Evolutionary conservation across 2,797 vertebrate genomes (phyloP).

Genomic region (Streptopelia turtur): DNA sequence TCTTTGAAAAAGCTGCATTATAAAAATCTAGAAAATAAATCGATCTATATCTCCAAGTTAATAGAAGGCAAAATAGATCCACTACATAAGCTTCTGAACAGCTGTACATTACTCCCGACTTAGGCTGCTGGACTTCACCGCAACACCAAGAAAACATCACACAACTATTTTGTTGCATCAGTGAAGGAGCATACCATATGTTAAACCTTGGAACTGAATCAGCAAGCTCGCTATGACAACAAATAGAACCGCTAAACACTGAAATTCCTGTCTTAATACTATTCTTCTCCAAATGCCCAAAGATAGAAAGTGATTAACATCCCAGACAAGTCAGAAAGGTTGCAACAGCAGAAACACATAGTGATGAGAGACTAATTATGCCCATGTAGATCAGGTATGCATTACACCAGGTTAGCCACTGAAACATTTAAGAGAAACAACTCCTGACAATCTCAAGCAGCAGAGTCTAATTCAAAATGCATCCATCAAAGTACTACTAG

Average conservation of each 20-base stretch:
- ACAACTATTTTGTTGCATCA: neutral
- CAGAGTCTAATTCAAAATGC: neutral
- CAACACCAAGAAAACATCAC: neutral
- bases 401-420: neutral
- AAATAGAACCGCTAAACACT: neutral
- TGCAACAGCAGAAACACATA: neutral
- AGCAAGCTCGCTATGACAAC: neutral
- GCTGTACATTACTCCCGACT: neutral
- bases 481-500: neutral
- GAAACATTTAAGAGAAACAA: neutral
- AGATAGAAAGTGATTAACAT: neutral
- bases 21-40: neutral
- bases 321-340: neutral
- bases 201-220: constrained; percentile 3
- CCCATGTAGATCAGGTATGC: neutral
- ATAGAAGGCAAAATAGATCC: neutral
- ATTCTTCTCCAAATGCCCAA: constrained; percentile 9
- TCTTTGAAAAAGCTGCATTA: neutral
- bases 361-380: neutral
- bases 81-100: neutral
- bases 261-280: neutral
- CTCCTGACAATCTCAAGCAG: neutral
- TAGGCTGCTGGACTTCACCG: neutral
- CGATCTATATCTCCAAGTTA: neutral
- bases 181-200: neutral